A percentile compares a stretch with the other conserved stretches of the same genome.
These are phyloP conservation scores for Hyalella azteca DNA, from an alignment of 2,888 invertebrate species.

Conservation along the genomic window DNA sequence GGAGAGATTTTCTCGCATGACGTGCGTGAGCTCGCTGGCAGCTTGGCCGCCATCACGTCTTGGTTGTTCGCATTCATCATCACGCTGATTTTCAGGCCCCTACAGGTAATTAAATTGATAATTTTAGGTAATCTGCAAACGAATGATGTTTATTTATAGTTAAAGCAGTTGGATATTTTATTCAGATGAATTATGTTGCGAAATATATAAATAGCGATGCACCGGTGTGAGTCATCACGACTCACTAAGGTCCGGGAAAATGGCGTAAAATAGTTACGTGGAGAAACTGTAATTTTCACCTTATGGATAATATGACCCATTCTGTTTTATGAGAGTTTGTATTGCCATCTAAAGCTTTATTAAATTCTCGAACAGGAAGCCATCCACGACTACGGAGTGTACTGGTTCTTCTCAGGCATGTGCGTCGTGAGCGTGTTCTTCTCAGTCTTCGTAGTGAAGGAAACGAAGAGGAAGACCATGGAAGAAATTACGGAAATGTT, in stretches of 20 bases:
- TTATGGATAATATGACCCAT: no score
- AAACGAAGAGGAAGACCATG: conserved; percentile 81
- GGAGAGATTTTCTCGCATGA: conserved; percentile 77
- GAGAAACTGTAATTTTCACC: no score
- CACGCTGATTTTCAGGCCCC: conserved; percentile 61
- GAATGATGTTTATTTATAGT: no score
- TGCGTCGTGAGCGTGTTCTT: conserved; percentile 75
- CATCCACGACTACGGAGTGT: conserved; percentile 72
- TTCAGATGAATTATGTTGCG: no score
- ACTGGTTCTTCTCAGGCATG: conserved; percentile 77
- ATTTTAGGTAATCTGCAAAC: background rate
- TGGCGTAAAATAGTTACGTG: no score
- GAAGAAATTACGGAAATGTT: conserved; percentile 69
- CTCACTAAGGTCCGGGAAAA: no score
- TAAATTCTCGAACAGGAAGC: conserved; percentile 68
- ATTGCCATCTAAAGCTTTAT: no score
- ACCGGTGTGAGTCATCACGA: no score
- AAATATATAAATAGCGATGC: no score
- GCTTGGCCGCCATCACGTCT: conserved; percentile 76
- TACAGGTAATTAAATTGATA: conserved; percentile 53
- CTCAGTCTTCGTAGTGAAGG: conserved; percentile 76
- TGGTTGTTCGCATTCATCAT: conserved; percentile 75
- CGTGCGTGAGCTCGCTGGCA: conserved; percentile 72
- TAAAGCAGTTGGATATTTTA: no score
- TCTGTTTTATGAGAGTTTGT: no score